Evolutionary conservation across 1,140 invertebrate species (phyloP), one percentile per base, ranked within the genome.

Genomic region (Diabrotica undecimpunctata): DNA sequence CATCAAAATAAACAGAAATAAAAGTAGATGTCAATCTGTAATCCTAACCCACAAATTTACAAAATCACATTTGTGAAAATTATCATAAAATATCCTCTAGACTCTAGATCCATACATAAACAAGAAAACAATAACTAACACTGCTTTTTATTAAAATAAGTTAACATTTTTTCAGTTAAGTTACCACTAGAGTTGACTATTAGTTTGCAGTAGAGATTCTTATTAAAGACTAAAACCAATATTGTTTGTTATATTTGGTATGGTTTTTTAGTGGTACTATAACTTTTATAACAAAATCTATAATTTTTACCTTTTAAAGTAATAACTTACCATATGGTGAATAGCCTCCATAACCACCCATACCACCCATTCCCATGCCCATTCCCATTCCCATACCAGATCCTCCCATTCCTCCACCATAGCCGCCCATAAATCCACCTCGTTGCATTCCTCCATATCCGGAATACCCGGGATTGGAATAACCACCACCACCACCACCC

Each of bases 291-390:
- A 25, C 25, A 25, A 25, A 25, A 25, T 25, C 25, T 25, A 25
- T 25, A 25, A 25, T 25, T 25, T 25, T 25, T 25, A 25, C 4
- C 1, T 25, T 1, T 2, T 25, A 25, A 1, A 36, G 6, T 25
- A 5, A 36, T 55, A 7, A 14, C 13, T 36, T 25, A 55, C 54
- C 35, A 11, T 54, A 35, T 58, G 11, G 12, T 38, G 35, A 37
- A 12, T 38, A 12, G 11, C 56, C 56, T 58, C 66, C 66, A 53
- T 41, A 60, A 6, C 69, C 69, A 12, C 67, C 64, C 50, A 65
- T 61, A 46, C 70, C 68, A 51, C 54, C 35, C 46, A 36, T 36
- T 37, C 66, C 66, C 13, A 54, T 46, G 38, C 61, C 54, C 8
- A 53, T 60, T 36, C 66, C 66, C n/a, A 57, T 55, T 13, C 65